phyloP scores from a whole-genome alignment of 2,113 vertebrate genomes.

The Morone chrysops region DNA sequence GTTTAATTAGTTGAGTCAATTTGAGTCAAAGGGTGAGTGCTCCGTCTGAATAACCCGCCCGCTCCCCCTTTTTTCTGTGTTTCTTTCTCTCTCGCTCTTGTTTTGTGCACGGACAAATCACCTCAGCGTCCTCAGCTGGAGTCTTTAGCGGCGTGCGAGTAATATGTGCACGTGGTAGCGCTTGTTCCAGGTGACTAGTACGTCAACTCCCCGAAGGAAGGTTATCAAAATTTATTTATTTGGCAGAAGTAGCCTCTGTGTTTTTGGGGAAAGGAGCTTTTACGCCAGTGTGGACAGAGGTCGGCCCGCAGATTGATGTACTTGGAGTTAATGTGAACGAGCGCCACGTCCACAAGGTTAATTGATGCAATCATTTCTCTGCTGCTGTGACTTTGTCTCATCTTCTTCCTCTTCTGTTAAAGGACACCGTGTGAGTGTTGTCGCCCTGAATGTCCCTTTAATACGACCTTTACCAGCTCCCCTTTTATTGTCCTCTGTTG shows the following conservation, averaged over 20 bases:
- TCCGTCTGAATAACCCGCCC: conserved; percentile 50
- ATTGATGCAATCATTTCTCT: conserved; percentile 32
- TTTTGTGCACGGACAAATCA: conserved; percentile 79
- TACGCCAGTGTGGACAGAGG: conserved; percentile 50
- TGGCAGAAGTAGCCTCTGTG: conserved; percentile 25
- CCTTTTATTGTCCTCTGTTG: conserved; percentile 48
- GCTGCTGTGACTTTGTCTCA: not conserved
- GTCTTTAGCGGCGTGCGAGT: conserved; percentile 66
- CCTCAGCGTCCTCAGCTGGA: conserved; percentile 73
- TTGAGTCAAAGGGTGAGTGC: conserved; percentile 51
- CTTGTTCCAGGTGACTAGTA: conserved; percentile 69
- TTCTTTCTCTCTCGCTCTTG: conserved; percentile 52
- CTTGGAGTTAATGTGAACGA: conserved; percentile 50
- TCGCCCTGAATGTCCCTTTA: conserved; percentile 59
- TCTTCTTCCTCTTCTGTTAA: conserved; percentile 7
- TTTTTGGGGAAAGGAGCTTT: conserved; percentile 33
- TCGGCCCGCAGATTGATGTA: conserved; percentile 36
- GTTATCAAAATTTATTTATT: conserved; percentile 56
- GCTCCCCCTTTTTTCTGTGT: conserved; percentile 19
- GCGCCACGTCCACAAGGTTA: conserved; percentile 27
- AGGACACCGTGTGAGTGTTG: conserved; percentile 43
- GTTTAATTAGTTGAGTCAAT: conserved; percentile 59
- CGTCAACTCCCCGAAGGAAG: conserved; percentile 40
- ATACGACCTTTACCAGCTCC: conserved; percentile 28
- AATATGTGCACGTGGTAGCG: conserved; percentile 53